These are phyloP conservation scores for Pseudococcus longispinus DNA, from an alignment of 2,888 invertebrate genomes.

Conservation along the genomic window DNA sequence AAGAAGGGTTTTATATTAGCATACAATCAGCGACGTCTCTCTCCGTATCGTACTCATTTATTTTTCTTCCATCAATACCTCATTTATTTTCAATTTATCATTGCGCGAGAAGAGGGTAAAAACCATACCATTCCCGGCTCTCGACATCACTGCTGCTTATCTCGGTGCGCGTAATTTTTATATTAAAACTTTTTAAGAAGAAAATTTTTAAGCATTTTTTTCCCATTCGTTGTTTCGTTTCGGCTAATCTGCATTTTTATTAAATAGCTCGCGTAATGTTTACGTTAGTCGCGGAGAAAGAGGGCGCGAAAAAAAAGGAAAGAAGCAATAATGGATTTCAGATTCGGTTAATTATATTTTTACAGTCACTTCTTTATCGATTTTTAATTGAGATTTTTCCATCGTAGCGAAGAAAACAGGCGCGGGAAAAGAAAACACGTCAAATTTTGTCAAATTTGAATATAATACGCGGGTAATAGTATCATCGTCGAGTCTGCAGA, in stretches of 20 bases:
- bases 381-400: conserved; percentile 41
- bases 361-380: conserved; percentile 48
- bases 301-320: conserved; percentile 39
- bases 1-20: conserved; percentile 55
- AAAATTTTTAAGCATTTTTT: conserved; percentile 40
- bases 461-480: neutral
- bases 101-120: conserved; percentile 53
- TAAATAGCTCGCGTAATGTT: conserved; percentile 19
- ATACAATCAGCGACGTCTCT: conserved; percentile 54
- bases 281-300: neutral
- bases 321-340: conserved; percentile 32
- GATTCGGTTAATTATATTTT: conserved; percentile 51
- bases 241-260: conserved; percentile 56
- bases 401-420: neutral
- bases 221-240: neutral
- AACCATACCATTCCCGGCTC: neutral
- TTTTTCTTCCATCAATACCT: conserved; percentile 57
- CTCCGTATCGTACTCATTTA: conserved; percentile 49
- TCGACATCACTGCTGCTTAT: conserved; percentile 45
- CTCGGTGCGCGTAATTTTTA: conserved; percentile 54
- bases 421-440: neutral
- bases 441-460: conserved; percentile 14
- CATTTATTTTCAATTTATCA: conserved; percentile 57
- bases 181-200: conserved; percentile 50
- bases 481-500: neutral